These are phyloP conservation scores for Bucco capensis DNA, from an alignment of 2,113 vertebrate genomes.

Conservation along the genomic window DNA sequence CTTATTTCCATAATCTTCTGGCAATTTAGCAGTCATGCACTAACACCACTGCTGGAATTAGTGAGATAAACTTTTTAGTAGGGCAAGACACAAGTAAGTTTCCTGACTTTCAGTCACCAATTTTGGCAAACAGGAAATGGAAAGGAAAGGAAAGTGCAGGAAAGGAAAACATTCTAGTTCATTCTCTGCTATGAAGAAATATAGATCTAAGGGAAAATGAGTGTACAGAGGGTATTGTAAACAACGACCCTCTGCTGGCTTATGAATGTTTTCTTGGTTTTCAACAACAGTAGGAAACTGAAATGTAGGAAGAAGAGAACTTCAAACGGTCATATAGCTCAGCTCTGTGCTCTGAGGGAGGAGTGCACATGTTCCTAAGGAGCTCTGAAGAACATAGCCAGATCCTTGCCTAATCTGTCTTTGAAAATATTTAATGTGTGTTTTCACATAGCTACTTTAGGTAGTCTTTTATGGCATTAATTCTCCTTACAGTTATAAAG, in stretches of 20 bases:
- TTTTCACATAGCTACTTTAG: not conserved
- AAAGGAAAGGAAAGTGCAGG: not conserved
- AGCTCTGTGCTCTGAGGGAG: not conserved
- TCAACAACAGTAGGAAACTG: not conserved
- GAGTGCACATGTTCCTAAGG: not conserved
- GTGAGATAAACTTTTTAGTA: not conserved
- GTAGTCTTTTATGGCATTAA: not conserved
- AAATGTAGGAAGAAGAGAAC: not conserved
- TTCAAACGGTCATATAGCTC: not conserved
- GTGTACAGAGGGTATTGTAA: not conserved
- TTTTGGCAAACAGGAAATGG: too few species aligned
- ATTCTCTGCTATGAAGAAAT: not conserved
- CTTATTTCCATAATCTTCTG: not conserved
- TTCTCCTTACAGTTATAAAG: not conserved
- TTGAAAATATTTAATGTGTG: not conserved
- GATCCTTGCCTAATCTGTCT: not conserved
- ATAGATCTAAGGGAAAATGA: not conserved
- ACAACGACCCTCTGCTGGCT: not conserved
- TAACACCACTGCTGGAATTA: not conserved
- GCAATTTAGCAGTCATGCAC: not conserved
- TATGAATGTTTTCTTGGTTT: not conserved
- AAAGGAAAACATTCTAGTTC: not conserved
- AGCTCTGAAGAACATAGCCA: not conserved
- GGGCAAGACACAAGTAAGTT: not conserved
- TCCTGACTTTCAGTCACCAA: not conserved